phyloP scores from a whole-genome alignment of 2,797 vertebrate genomes.

The Spondyliosoma cantharus region DNA sequence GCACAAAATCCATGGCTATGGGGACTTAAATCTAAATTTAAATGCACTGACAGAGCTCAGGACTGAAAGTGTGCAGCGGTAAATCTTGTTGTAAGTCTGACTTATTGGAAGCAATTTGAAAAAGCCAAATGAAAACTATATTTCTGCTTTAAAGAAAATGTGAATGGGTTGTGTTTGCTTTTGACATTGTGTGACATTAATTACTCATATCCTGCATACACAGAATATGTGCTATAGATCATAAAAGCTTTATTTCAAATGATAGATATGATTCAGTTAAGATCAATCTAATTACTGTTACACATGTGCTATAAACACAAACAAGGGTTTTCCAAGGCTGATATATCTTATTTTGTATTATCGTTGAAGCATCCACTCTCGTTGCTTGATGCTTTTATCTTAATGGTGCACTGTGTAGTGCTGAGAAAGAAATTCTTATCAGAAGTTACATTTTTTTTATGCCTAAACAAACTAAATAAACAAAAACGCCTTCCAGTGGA shows the following conservation, averaged over 20 bases:
- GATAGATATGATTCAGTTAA: too few species aligned
- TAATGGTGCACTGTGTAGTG: not conserved
- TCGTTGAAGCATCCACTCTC: not conserved
- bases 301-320: too few species aligned
- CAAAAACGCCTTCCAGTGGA: too few species aligned
- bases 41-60: conserved; percentile 1
- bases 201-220: not conserved
- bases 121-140: not conserved
- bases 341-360: not conserved
- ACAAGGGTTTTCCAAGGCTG: not conserved
- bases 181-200: not conserved
- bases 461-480: too few species aligned
- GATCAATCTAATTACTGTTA: too few species aligned
- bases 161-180: not conserved
- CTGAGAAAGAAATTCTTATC: too few species aligned
- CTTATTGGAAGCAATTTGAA: not conserved
- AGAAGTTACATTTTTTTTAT: too few species aligned
- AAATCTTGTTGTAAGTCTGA: not conserved
- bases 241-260: not conserved
- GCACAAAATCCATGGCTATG: not conserved
- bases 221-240: too few species aligned
- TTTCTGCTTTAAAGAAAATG: not conserved
- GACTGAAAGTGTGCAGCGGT: not conserved
- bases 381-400: not conserved
- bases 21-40: conserved; percentile 1